Evolutionary conservation across 2,888 invertebrate species (phyloP).

Genomic region (Halictus ligatus): DNA sequence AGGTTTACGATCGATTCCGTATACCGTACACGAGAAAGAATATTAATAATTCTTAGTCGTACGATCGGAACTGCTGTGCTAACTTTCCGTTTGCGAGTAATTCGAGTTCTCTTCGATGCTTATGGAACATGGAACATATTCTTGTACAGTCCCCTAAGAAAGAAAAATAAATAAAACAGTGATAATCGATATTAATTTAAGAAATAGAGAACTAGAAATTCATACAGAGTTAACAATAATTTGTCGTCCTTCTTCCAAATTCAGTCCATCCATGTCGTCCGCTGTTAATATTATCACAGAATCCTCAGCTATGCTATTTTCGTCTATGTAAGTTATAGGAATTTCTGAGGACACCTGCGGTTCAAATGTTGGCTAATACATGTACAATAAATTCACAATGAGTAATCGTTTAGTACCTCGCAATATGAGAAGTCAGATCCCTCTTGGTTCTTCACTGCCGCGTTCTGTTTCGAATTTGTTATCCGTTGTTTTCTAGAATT

Average conservation of each 20-base stretch:
- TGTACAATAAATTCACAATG: not conserved
- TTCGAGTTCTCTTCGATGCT: slow-evolving; percentile 74
- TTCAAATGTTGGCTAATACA: not conserved
- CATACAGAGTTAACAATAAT: slow-evolving; percentile 80
- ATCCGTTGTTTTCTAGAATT: slow-evolving; percentile 55
- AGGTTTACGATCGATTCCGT: slow-evolving; percentile 22
- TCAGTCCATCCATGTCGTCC: slow-evolving; percentile 78
- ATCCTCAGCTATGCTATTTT: slow-evolving; percentile 80
- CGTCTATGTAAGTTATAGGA: slow-evolving; percentile 82
- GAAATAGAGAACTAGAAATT: slow-evolving; percentile 44
- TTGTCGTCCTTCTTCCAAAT: slow-evolving; percentile 78
- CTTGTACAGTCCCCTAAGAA: slow-evolving; percentile 75
- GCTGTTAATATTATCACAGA: slow-evolving; percentile 83
- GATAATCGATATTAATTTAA: not conserved
- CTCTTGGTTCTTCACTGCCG: slow-evolving; percentile 55
- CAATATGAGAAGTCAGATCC: slow-evolving; percentile 69
- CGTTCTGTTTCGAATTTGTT: slow-evolving; percentile 40
- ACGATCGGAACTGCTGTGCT: slow-evolving; percentile 46
- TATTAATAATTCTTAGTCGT: slow-evolving; percentile 35
- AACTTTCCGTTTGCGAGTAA: slow-evolving; percentile 75
- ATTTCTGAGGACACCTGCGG: slow-evolving; percentile 79
- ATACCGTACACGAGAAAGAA: slow-evolving; percentile 18
- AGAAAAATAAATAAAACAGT: not conserved
- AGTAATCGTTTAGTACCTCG: slow-evolving; percentile 62
- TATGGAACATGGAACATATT: slow-evolving; percentile 77